phyloP scores from a whole-genome alignment of 53 echinoderm and acorn worm species.

The Holothuria scabra region DNA sequence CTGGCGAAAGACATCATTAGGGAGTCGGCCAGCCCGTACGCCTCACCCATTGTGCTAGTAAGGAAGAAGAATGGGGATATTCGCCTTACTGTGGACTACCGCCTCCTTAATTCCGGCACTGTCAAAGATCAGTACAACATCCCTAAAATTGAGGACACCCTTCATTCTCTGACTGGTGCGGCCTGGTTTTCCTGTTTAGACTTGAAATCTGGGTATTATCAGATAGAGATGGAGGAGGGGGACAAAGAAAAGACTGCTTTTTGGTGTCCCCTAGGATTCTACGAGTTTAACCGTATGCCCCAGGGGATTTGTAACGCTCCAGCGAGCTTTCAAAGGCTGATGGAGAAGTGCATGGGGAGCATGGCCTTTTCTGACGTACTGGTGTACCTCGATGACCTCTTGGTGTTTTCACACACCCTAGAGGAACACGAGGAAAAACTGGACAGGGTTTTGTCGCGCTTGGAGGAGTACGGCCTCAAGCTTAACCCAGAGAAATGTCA shows the following conservation, averaged over 20 bases:
- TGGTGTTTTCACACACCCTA: slow-evolving; percentile 49
- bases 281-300: slow-evolving; percentile 69
- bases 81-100: slow-evolving; percentile 36
- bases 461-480: slow-evolving; percentile 48
- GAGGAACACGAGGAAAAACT: slow-evolving; percentile 38
- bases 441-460: slow-evolving; percentile 38
- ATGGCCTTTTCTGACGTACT: slow-evolving; percentile 52
- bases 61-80: slow-evolving; percentile 56
- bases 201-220: slow-evolving; percentile 49
- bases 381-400: slow-evolving; percentile 68
- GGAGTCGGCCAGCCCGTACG: slow-evolving; percentile 42
- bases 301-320: slow-evolving; percentile 71
- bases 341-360: slow-evolving; percentile 62
- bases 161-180: slow-evolving; percentile 21
- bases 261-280: slow-evolving; percentile 55
- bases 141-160: slow-evolving; percentile 54
- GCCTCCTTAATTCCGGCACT: slow-evolving; percentile 38
- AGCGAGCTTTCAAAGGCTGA: slow-evolving; percentile 59
- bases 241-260: slow-evolving; percentile 50
- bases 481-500: slow-evolving; percentile 58
- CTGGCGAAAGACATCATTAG: slow-evolving; percentile 39
- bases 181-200: slow-evolving; percentile 56
- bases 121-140: slow-evolving; percentile 45
- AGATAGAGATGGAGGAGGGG: slow-evolving; percentile 49
- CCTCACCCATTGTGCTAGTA: slow-evolving; percentile 47